A percentile compares a stretch with the other conserved stretches of the same genome.
phyloP scores from a whole-genome alignment of 2,113 vertebrate genomes.

The Marcusenius ussheri region DNA sequence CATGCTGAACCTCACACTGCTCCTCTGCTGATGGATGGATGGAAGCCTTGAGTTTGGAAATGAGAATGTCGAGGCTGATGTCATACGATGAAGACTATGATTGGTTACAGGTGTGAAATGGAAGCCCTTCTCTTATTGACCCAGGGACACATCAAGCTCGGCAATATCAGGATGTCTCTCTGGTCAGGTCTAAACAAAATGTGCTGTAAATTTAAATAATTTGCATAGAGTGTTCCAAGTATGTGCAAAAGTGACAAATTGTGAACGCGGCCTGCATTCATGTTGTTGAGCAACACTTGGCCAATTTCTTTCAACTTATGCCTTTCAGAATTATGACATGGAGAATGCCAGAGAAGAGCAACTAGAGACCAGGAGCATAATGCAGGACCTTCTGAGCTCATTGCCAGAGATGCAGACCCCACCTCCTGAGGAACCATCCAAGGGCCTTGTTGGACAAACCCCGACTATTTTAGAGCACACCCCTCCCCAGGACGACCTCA shows the following conservation, averaged over 20 bases:
- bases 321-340: constrained; percentile 31
- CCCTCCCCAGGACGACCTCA: constrained; percentile 42
- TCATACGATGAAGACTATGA: background rate
- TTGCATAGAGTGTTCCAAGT: background rate
- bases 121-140: background rate
- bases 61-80: background rate
- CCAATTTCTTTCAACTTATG: background rate
- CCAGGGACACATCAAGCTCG: background rate
- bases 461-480: constrained; percentile 39
- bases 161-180: background rate
- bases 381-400: constrained; percentile 29
- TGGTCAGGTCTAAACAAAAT: background rate
- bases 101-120: background rate
- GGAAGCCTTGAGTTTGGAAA: background rate
- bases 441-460: constrained; percentile 35
- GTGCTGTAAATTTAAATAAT: background rate
- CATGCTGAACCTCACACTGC: background rate
- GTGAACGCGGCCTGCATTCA: background rate
- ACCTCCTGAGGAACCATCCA: constrained; percentile 55
- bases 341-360: constrained; percentile 26
- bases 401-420: constrained; percentile 61
- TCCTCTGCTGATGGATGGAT: background rate
- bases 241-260: background rate
- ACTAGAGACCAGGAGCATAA: constrained; percentile 19
- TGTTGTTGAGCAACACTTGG: background rate